A percentile compares a stretch with the other conserved stretches of the same genome.
phyloP scores from a whole-genome alignment of 2,797 vertebrate species.

The Melopsittacus undulatus region DNA sequence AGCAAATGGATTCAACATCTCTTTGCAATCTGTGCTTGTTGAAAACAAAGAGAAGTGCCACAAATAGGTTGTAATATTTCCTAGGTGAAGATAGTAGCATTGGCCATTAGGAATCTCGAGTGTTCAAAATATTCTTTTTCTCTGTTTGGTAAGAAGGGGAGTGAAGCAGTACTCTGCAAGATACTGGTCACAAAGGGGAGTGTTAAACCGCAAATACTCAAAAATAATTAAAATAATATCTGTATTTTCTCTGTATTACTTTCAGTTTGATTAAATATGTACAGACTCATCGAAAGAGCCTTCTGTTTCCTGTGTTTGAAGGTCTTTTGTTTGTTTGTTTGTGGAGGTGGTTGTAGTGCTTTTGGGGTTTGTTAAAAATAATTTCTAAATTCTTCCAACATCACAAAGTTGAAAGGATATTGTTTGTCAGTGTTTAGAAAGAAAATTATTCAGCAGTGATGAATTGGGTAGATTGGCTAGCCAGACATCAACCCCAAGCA shows the following conservation, averaged over 20 bases:
- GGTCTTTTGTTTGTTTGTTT: neutral
- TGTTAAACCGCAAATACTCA: neutral
- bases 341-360: fast-evolving
- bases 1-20: neutral
- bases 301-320: neutral
- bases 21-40: neutral
- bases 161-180: neutral
- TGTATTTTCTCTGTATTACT: neutral
- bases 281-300: neutral
- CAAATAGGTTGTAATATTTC: neutral
- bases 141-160: neutral
- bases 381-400: neutral
- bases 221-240: neutral
- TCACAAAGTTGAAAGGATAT: neutral
- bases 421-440: neutral
- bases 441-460: neutral
- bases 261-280: neutral
- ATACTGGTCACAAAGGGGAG: neutral
- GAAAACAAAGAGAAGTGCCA: neutral
- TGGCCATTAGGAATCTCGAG: neutral
- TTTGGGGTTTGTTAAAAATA: neutral
- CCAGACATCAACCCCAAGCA: neutral
- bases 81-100: neutral
- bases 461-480: neutral
- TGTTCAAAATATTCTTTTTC: neutral